Conservation (phyloP, 1,140 invertebrate species). For the Penaeus indicus region DNA sequence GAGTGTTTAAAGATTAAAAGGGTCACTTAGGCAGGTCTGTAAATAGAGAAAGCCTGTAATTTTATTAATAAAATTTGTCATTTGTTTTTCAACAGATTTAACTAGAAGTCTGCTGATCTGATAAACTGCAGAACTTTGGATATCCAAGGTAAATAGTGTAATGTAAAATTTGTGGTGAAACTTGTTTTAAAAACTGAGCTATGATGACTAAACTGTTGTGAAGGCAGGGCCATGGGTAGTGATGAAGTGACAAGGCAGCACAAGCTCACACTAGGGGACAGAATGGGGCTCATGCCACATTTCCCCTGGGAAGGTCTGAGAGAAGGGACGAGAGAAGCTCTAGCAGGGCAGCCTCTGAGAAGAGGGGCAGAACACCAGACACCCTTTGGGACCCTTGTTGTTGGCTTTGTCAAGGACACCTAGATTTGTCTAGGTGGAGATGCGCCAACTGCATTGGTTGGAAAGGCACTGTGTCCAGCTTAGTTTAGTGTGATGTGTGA, state of each 20-base stretch:
- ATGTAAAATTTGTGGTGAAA: too few relatives aligned
- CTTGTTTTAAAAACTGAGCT: neutral
- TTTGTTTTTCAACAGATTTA: too few relatives aligned
- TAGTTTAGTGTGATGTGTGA: slow-evolving; percentile 57
- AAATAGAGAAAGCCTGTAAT: too few relatives aligned
- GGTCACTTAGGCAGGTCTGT: too few relatives aligned
- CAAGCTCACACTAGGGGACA: slow-evolving; percentile 32
- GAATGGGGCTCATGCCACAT: neutral
- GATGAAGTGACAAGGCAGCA: slow-evolving; percentile 21
- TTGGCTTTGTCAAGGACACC: slow-evolving; percentile 24
- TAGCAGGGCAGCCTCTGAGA: slow-evolving; percentile 48
- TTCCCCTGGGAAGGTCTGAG: slow-evolving; percentile 36
- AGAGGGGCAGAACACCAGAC: slow-evolving; percentile 55
- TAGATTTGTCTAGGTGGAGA: slow-evolving; percentile 6
- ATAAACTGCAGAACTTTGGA: too few relatives aligned
- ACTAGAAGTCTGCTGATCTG: too few relatives aligned
- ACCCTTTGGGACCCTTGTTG: slow-evolving; percentile 28
- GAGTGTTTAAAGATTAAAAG: too few relatives aligned
- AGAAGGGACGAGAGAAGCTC: slow-evolving; percentile 1
- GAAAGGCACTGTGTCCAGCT: slow-evolving; percentile 51
- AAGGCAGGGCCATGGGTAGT: neutral
- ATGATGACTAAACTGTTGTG: neutral
- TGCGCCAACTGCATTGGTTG: slow-evolving; percentile 34
- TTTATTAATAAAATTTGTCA: too few relatives aligned
- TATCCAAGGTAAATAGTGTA: too few relatives aligned